Evolutionary conservation across 2,113 vertebrate species (phyloP).

Genomic region (Sorex araneus): DNA sequence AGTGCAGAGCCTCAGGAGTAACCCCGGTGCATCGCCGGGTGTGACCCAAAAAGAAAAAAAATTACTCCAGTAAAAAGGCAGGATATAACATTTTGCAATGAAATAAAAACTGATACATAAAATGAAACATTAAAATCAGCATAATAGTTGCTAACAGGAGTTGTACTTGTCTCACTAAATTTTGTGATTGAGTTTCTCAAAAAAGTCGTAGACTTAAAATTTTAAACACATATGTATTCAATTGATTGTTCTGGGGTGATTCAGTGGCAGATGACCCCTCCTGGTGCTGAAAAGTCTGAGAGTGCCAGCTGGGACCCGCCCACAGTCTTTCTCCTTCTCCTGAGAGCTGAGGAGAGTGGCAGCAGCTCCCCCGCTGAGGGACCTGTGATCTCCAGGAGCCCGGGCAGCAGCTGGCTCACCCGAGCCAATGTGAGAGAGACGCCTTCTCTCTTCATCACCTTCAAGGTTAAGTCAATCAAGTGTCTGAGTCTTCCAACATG

Average conservation of each 20-base stretch:
- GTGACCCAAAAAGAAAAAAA: too few relatives aligned
- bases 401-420: background rate
- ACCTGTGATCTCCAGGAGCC: rapidly evolving
- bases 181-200: conserved; percentile 1
- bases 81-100: background rate
- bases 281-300: background rate
- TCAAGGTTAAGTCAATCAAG: background rate
- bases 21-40: too few relatives aligned
- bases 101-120: background rate
- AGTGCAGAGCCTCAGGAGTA: too few relatives aligned
- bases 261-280: background rate
- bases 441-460: background rate
- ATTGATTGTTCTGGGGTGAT: background rate
- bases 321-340: background rate
- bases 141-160: background rate
- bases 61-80: background rate
- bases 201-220: background rate
- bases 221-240: background rate
- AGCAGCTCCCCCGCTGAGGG: background rate
- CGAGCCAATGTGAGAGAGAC: background rate
- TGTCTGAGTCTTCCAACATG: background rate
- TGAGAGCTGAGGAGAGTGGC: background rate
- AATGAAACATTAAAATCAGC: conserved; percentile 1
- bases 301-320: background rate
- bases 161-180: background rate